Evolutionary conservation across 2,113 vertebrate species (phyloP).

Genomic region (Osmerus eperlanus): DNA sequence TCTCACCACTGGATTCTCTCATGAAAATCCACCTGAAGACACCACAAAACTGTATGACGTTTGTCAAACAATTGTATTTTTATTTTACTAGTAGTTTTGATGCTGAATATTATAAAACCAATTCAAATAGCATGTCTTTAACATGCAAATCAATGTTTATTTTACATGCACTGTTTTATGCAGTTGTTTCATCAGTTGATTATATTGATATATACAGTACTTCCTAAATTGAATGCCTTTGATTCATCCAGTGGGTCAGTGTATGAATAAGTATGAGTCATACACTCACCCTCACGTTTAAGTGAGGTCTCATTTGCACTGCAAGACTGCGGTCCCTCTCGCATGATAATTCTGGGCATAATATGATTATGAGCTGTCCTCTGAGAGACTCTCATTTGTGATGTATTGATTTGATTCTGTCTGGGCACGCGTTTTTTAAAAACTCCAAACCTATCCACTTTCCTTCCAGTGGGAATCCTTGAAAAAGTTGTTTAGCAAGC

Average conservation of each 20-base stretch:
- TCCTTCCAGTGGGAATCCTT: not conserved
- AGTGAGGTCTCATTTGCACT: not conserved
- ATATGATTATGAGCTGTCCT: slow-evolving; percentile 1
- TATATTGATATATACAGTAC: too few species aligned
- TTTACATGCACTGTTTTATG: too few species aligned
- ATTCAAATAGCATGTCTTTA: too few species aligned
- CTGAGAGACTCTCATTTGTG: not conserved
- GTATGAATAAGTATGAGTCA: not conserved
- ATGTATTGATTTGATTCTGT: slow-evolving; percentile 19
- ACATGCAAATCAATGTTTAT: too few species aligned
- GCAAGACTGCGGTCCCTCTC: not conserved
- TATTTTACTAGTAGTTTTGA: too few species aligned
- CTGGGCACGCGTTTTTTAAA: not conserved
- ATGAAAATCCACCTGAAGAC: not conserved
- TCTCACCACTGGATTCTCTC: slow-evolving; percentile 19
- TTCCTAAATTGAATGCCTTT: not conserved
- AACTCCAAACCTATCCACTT: not conserved
- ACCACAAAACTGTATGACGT: not conserved
- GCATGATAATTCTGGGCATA: slow-evolving; percentile 5
- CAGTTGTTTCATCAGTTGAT: too few species aligned
- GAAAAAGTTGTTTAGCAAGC: slow-evolving; percentile 12
- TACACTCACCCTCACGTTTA: not conserved
- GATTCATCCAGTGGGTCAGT: slow-evolving; percentile 1
- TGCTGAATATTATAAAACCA: too few species aligned
- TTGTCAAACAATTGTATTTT: too few species aligned